Conservation (phyloP, 2,888 invertebrate genomes). For the Stictocephala bisonia region DNA sequence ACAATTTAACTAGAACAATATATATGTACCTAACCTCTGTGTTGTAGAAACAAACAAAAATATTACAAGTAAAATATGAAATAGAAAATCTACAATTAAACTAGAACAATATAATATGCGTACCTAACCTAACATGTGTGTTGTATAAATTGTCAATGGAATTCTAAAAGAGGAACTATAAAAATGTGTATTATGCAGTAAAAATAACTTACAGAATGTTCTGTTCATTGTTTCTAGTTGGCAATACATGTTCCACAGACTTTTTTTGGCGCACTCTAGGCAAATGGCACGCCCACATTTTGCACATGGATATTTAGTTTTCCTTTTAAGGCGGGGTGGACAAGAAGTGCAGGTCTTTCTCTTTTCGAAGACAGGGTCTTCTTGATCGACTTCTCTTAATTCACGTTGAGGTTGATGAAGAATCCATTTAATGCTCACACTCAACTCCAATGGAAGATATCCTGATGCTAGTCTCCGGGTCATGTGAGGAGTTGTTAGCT, state of each 20-base stretch:
- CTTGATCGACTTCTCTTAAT: background rate
- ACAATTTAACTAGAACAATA: too few relatives aligned
- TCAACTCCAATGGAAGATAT: conserved; percentile 6
- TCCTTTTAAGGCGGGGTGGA: conserved; percentile 19
- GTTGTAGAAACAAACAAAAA: too few relatives aligned
- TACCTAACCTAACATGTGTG: too few relatives aligned
- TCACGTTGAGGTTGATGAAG: conserved; percentile 10
- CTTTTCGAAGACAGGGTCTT: background rate
- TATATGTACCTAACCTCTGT: too few relatives aligned
- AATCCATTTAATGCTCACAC: conserved; percentile 24
- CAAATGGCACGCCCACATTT: conserved; percentile 27
- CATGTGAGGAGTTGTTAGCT: conserved; percentile 8
- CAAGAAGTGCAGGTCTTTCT: conserved; percentile 29
- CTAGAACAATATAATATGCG: too few relatives aligned
- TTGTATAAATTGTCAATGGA: too few relatives aligned
- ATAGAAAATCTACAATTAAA: background rate
- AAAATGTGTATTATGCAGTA: too few relatives aligned
- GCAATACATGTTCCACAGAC: background rate
- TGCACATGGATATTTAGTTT: conserved; percentile 33
- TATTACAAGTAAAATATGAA: too few relatives aligned
- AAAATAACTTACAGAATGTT: background rate
- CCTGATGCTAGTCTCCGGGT: background rate
- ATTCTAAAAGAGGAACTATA: too few relatives aligned
- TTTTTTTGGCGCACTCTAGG: conserved; percentile 23
- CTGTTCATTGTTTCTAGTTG: background rate